Evolutionary conservation across 2,113 vertebrate species (phyloP).

Genomic region (Cinclus cinclus): DNA sequence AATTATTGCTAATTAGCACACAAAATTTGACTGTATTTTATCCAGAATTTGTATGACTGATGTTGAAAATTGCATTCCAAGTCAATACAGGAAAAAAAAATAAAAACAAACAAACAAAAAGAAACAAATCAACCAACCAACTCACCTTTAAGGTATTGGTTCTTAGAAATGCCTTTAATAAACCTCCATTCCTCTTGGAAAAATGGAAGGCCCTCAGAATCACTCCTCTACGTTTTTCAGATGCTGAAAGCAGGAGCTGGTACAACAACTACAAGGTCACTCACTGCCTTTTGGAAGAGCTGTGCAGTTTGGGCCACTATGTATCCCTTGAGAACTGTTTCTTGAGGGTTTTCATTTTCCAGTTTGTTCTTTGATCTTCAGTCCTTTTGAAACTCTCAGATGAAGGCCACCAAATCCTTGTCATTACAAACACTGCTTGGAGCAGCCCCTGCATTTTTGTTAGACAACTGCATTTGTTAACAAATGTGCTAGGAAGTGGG

Average conservation of each 20-base stretch:
- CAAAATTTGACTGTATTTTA: not conserved
- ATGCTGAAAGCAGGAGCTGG: not conserved
- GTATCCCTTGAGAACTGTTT: not conserved
- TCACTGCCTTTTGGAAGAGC: not conserved
- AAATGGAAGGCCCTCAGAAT: not conserved
- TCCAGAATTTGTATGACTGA: not conserved
- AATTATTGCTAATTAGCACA: not conserved
- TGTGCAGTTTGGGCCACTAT: not conserved
- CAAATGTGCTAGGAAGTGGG: not conserved
- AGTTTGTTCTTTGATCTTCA: not conserved
- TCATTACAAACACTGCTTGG: not conserved
- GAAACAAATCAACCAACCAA: not conserved
- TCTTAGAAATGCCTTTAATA: not conserved
- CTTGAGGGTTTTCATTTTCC: not conserved
- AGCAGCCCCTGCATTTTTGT: not conserved
- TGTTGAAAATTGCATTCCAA: not conserved
- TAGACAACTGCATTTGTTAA: not conserved
- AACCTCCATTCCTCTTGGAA: not conserved
- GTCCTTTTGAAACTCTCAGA: not conserved
- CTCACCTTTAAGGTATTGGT: fast-evolving
- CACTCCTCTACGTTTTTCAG: not conserved
- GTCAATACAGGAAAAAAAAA: not conserved
- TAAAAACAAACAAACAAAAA: not conserved
- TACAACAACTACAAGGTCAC: not conserved
- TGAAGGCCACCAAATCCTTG: not conserved